Percentiles rank a stretch among this genome's conserved stretches.
These are phyloP conservation scores for Heliconius eleuchia DNA, from an alignment of 1,140 invertebrate genomes.

Conservation along the genomic window DNA sequence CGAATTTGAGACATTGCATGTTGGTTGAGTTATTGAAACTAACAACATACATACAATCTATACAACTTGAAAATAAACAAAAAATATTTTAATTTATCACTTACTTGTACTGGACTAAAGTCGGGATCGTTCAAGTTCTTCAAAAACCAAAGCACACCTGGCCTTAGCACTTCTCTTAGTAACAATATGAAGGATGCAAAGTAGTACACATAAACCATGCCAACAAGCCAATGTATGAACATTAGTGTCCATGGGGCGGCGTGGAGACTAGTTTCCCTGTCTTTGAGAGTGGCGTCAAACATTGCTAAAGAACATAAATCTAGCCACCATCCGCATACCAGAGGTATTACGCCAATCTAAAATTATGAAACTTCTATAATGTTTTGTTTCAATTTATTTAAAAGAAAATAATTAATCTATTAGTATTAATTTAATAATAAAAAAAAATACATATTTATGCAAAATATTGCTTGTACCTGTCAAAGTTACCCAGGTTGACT, in stretches of 20 bases:
- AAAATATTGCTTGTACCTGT: no score
- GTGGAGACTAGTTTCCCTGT: slow-evolving; percentile 93
- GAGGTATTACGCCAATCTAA: slow-evolving; percentile 97
- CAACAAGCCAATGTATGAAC: slow-evolving; percentile 99
- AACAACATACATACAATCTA: neutral
- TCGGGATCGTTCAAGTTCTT: slow-evolving; percentile 99
- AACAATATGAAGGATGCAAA: slow-evolving; percentile 98
- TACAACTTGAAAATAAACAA: neutral
- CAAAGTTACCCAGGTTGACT: no score
- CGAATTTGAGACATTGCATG: no score
- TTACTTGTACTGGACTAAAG: slow-evolving; percentile 97
- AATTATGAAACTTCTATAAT: slow-evolving; percentile 57
- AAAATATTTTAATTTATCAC: neutral
- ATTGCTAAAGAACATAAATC: slow-evolving; percentile 98
- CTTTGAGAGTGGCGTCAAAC: slow-evolving; percentile 95
- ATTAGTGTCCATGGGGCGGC: slow-evolving; percentile 96
- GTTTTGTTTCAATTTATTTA: neutral
- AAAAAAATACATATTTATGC: no score
- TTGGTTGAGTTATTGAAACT: no score
- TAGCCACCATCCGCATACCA: slow-evolving; percentile 99
- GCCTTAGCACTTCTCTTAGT: slow-evolving; percentile 95
- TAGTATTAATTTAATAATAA: no score
- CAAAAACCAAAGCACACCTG: slow-evolving; percentile 98
- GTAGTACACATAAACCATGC: slow-evolving; percentile 99
- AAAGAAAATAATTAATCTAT: no score